Evolutionary conservation across 2,888 invertebrate genomes (phyloP), one percentile per base, ranked within the genome.

Genomic region (Lobophora halterata): DNA sequence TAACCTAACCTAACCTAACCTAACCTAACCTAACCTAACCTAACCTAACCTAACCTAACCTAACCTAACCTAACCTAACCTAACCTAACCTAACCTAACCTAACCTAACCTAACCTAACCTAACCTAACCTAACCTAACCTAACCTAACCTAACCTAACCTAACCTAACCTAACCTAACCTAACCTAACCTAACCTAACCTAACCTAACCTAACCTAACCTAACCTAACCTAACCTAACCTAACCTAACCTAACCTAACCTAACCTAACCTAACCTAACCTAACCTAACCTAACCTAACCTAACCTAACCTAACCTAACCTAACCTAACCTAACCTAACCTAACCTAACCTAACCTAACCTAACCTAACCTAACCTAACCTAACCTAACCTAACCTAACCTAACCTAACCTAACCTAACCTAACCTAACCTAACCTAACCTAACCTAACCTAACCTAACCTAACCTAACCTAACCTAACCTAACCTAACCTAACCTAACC

Each of bases 331-430:
- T 31, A 26, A 30, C 35, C 37, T 30, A 33, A 29, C 34, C 30
- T 25, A 29, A 29, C 35, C 27, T 33, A 39, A 28, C 33, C 34
- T 34, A 38, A 38, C 38, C 38, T 31, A 38, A 31, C 38, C 38
- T 31, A 38, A 38, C 38, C 40, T 34, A 40, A 33, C 37, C 37
- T 30, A 37, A 37, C 38, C 38, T 36, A 36, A 36, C 37, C 37
- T 37, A 37, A 37, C 36, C 36, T 30, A 32, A 27, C 42, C 42
- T 42, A 44, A 44, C 44, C 44, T 44, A 41, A 41, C 39, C 39
- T 39, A 39, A 39, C 39, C 38, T 38, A 38, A 38, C 38, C 35
- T 41, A 41, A 41, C 41, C 41, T 35, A 42, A 45, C 39, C 39
- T 40, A 45, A 40, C 40, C 42, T 38, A 47, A 47, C 46, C 34